Conservation (phyloP, 2,888 invertebrate genomes). For the Rotaria macrura region DNA sequence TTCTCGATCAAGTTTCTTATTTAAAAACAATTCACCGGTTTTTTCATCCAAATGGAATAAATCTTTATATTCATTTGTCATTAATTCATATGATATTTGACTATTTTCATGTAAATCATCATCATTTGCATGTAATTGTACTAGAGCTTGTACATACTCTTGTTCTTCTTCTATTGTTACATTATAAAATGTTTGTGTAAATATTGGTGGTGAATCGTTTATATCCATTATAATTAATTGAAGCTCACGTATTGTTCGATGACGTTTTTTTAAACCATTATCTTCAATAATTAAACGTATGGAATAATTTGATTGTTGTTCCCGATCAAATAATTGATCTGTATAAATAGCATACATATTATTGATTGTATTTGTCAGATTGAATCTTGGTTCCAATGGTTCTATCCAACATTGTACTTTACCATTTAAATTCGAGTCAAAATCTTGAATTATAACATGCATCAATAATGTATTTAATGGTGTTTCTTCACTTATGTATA, state of each 20-base stretch:
- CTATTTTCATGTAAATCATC: not conserved
- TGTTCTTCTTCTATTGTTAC: not conserved
- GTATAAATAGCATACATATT: not conserved
- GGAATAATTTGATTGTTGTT: not conserved
- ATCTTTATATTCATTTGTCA: not conserved
- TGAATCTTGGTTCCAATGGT: not conserved
- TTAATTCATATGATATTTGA: not conserved
- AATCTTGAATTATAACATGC: constrained; percentile 7
- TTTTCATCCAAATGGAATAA: not conserved
- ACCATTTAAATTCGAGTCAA: not conserved
- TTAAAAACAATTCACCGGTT: not conserved
- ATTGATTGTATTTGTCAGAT: not conserved
- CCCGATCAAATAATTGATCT: not conserved
- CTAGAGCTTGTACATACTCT: not conserved
- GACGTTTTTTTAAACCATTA: not conserved
- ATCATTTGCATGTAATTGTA: not conserved
- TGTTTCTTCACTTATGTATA: not conserved
- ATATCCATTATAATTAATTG: not conserved
- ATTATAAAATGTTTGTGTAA: not conserved
- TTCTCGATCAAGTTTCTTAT: not conserved
- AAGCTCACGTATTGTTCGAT: not conserved
- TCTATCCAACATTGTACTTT: not conserved
- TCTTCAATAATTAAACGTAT: not conserved
- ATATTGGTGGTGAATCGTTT: not conserved
- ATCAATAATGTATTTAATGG: not conserved